phyloP scores from a whole-genome alignment of 2,888 invertebrate genomes.

The Agrenia bidenticulata region DNA sequence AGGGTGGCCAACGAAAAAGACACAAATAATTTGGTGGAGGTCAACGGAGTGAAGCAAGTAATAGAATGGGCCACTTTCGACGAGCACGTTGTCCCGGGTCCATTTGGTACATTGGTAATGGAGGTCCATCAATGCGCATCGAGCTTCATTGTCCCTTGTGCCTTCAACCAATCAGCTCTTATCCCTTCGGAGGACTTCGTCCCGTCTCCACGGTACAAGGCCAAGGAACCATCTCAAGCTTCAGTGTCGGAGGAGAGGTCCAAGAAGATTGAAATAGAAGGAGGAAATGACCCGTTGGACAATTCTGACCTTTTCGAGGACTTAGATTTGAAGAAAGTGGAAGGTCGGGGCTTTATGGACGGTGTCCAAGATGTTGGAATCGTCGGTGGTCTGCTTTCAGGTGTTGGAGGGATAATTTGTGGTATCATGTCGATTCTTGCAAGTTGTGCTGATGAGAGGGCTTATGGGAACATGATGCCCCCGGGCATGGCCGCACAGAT shows the following conservation, averaged over 20 bases:
- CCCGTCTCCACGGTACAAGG: neutral
- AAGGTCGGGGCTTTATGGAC: too few relatives aligned
- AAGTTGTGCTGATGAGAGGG: too few relatives aligned
- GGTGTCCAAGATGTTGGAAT: neutral
- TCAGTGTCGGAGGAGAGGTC: neutral
- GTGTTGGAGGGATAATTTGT: neutral
- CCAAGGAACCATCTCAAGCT: neutral
- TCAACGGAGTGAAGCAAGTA: neutral
- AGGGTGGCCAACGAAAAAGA: constrained; percentile 8
- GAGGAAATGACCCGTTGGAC: constrained; percentile 13
- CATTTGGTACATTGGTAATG: neutral
- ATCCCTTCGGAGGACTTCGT: neutral
- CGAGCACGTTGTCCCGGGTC: constrained; percentile 6
- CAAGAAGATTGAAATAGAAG: neutral
- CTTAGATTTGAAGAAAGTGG: constrained; percentile 10
- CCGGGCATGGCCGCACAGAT: too few relatives aligned
- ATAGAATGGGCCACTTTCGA: constrained; percentile 27
- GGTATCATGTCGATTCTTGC: too few relatives aligned
- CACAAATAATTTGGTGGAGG: neutral
- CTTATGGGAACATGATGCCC: too few relatives aligned
- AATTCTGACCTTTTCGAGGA: constrained; percentile 18
- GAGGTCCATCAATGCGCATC: constrained; percentile 15
- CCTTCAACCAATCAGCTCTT: neutral
- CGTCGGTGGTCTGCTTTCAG: constrained; percentile 4
- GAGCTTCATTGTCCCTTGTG: constrained; percentile 10